Evolutionary conservation across 2,113 vertebrate species (phyloP).

Genomic region (Eonycteris spelaea): DNA sequence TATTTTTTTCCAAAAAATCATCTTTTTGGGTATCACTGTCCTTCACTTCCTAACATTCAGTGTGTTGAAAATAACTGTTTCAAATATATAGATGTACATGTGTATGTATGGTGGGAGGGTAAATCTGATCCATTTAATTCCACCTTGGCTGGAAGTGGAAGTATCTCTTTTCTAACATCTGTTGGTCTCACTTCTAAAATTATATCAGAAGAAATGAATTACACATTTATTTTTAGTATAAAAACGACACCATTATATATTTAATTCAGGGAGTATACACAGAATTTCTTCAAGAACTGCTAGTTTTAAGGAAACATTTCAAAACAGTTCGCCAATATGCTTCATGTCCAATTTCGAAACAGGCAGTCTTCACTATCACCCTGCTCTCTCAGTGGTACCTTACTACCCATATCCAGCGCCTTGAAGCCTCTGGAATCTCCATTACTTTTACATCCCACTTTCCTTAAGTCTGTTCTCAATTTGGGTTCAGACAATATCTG

Average conservation of each 20-base stretch:
- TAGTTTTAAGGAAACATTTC: background rate
- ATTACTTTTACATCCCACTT: background rate
- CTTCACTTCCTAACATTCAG: background rate
- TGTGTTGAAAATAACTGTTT: background rate
- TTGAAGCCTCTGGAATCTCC: background rate
- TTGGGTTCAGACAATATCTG: background rate
- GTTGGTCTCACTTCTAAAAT: background rate
- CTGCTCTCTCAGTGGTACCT: background rate
- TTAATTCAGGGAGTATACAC: background rate
- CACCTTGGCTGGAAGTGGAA: background rate
- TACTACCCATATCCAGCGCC: background rate
- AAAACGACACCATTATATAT: background rate
- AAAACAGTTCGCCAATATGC: background rate
- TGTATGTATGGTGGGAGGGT: background rate
- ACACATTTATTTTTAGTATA: background rate
- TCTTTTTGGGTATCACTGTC: background rate
- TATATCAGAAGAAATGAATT: background rate
- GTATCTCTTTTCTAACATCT: background rate
- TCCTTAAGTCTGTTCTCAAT: background rate
- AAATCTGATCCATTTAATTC: background rate
- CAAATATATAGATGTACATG: too few species aligned
- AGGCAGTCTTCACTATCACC: background rate
- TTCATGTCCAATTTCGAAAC: background rate
- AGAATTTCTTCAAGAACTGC: background rate
- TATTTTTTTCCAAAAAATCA: background rate